Evolutionary conservation across 2,113 vertebrate genomes (phyloP).

Genomic region (Tauraco erythrolophus): DNA sequence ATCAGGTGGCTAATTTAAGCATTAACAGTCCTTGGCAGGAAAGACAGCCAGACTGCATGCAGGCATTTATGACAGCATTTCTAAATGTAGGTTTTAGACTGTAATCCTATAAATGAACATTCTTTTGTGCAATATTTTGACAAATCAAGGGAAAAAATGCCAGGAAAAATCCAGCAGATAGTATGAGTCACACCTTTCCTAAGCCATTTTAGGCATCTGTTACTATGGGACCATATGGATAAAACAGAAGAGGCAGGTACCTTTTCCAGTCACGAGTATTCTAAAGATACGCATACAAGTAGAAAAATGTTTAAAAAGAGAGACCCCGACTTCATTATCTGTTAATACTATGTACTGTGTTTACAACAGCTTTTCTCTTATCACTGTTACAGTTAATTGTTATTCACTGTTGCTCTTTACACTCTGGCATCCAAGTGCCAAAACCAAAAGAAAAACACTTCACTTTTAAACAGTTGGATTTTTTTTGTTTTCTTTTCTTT

Average conservation of each 20-base stretch:
- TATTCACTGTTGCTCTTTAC: background rate
- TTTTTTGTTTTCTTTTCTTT: background rate
- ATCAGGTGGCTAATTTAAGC: constrained; percentile 70
- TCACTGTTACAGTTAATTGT: background rate
- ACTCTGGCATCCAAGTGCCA: background rate
- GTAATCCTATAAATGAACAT: constrained; percentile 69
- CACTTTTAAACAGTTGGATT: background rate
- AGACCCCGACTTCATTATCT: background rate
- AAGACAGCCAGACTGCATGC: constrained; percentile 54
- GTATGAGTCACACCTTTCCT: constrained; percentile 71
- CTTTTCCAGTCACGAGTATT: constrained; percentile 32
- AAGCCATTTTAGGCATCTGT: constrained; percentile 69
- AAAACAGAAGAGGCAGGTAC: constrained; percentile 62
- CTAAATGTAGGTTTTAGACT: constrained; percentile 68
- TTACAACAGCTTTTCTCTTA: background rate
- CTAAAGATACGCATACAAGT: background rate
- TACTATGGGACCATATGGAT: constrained; percentile 56
- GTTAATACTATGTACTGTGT: background rate
- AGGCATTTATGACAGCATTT: constrained; percentile 70
- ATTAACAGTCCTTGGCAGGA: constrained; percentile 68
- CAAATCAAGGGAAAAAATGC: constrained; percentile 67
- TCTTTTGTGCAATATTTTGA: constrained; percentile 77
- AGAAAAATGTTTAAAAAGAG: background rate
- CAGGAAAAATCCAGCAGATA: constrained; percentile 72
- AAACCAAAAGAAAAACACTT: background rate